A percentile compares a stretch with the other conserved stretches of the same genome.
Evolutionary conservation across 2,113 vertebrate genomes (phyloP).

Genomic region (Amphiprion ocellaris): DNA sequence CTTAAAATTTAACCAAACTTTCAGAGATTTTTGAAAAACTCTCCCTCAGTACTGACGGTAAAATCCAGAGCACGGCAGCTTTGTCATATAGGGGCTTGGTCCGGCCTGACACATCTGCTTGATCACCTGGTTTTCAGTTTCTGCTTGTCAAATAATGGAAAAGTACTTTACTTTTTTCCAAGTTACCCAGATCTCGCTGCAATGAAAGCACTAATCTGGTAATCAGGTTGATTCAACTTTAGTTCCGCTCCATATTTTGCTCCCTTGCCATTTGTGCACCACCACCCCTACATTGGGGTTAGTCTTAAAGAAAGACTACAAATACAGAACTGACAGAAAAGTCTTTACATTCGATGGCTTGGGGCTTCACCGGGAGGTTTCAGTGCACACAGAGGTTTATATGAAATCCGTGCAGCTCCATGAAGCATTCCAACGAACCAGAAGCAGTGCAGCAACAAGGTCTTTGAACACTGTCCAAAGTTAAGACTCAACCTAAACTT

Average conservation of each 20-base stretch:
- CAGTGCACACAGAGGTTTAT: slow-evolving; percentile 2
- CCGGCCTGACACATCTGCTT: not conserved
- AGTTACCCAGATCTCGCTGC: not conserved
- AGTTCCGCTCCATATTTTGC: not conserved
- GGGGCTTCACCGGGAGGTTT: slow-evolving; percentile 5
- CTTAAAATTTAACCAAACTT: no score
- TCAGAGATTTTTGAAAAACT: not conserved
- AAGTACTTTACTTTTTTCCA: not conserved
- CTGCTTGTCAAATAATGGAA: not conserved
- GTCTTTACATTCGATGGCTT: slow-evolving; percentile 6
- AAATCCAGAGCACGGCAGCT: not conserved
- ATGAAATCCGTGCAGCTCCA: not conserved
- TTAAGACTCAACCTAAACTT: slow-evolving; percentile 1
- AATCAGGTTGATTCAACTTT: slow-evolving; percentile 18
- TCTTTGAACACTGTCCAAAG: slow-evolving; percentile 35
- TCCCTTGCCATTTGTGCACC: not conserved
- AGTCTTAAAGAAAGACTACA: slow-evolving; percentile 19
- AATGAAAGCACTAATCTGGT: slow-evolving; percentile 10
- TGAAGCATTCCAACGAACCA: not conserved
- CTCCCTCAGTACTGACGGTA: not conserved
- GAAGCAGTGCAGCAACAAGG: not conserved
- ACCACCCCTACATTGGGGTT: not conserved
- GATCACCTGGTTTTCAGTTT: not conserved
- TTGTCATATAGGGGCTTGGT: not conserved
- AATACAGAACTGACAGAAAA: slow-evolving; percentile 21